Base-by-base conservation (phyloP, 1,140 invertebrate species). In the Brachionus sp. region DNA sequence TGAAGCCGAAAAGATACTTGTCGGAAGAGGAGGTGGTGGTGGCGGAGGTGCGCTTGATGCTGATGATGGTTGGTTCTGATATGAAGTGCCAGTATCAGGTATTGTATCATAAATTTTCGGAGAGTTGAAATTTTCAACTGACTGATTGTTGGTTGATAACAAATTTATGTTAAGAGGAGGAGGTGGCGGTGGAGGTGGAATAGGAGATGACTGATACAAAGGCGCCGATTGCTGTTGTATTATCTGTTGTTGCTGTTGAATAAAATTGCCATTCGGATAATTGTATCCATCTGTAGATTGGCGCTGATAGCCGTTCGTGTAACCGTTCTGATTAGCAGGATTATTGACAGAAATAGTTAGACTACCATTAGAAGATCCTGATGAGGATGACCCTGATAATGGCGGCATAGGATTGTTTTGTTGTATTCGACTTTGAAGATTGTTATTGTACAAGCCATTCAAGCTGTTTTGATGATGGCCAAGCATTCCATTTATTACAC, bases 1-100 rank as follows among this genome's bases (percentile, higher is more conserved):
- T 42, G 57, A 23, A 23, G 46, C 73, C 66, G 70, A 85, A 83
- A 84, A 83, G 66, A 84, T 57, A 77, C 80, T 77, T 73, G 77
- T 82, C 57, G 80, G 66, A 33, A 82, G 23, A 12, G 70, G 42
- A 3, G 68, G 57, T 5, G 73, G 42, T 1, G 50, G 83, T 13
- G 73, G 42, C 12, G 42, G 83, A 9, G 75, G 39, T 12, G 62
- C 39, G 33, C 39, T 16, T 0, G 29, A 4, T 29, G 44, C 9
- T 9, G 19, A 12, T n/a, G 46, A 12, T 13, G 42, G 19, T 16
- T 70, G 39, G 19, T 29, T 23, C 6, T n/a, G 5, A 39, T 35
- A 39, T n/a, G 50, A 57, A 5, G 12, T 10, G 12, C 13, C 42
- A 2, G 35, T 66, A 35, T 73, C 42, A 12, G 66, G 62, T 77